Base-by-base conservation (phyloP, 2,888 invertebrate genomes). In the Zelleria hepariella region DNA sequence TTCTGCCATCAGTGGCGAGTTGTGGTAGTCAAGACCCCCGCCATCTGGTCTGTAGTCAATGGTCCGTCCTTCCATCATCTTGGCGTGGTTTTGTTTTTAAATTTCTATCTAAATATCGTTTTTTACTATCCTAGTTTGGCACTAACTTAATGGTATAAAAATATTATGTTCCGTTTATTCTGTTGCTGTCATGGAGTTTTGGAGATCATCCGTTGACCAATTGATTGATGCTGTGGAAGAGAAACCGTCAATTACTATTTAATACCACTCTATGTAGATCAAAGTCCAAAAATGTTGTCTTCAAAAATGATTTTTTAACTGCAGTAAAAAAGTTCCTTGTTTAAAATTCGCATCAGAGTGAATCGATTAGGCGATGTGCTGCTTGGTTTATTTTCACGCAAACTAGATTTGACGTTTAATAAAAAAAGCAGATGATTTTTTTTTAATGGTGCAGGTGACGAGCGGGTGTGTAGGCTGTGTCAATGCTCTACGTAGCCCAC, bases 1-100 rank as follows among this genome's bases (percentile, higher is more conserved):
- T 79, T 92, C 92, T 0, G 92, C 92, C 87, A 92, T 92, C 15
- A 92, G 73, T 7, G 92, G 92, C 15, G 92, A 92, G 71, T 92
- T 92, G 74, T 92, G 92, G 75, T 92, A 92, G 70, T 92, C 92
- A 62, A 92, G 82, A 47, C 92, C 92, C 60, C 91, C 92, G 70
- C 92, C 91, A 62, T 89, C 89, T 49, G 89, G 84, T 69, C 89
- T 77, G 68, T 90, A 90, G 67, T 90, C 90, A 65, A 90, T 88
- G 53, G 90, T 89, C 72, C 90, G 74, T 70, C 89, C 89, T 83
- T 90, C 89, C 90, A 89, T 90, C 87, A 88, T 88, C 77, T 85
- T 86, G 77, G 69, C 68, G 68, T 42, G 15, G 32, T 42, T 42
- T 42, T 42, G 69, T 65, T 67, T 68, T 66, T 69, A 68, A 72